Evolutionary conservation across 2,888 invertebrate genomes (phyloP).

Genomic region (Agapostemon virescens): DNA sequence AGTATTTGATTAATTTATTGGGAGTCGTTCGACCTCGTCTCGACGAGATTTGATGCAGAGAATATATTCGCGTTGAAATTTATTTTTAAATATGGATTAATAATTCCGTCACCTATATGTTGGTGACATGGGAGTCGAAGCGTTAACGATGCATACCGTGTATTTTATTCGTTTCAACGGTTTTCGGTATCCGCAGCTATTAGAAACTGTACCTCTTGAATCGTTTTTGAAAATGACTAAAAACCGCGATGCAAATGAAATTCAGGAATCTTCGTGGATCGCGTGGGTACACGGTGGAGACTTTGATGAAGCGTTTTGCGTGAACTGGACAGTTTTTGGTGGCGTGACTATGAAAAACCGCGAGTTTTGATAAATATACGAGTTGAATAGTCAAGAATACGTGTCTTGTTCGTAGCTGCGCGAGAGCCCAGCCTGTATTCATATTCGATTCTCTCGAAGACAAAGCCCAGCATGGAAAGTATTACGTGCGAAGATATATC

Average conservation of each 20-base stretch:
- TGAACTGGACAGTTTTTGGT: not conserved
- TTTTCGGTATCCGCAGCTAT: too few relatives aligned
- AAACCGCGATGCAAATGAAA: not conserved
- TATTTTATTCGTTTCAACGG: too few relatives aligned
- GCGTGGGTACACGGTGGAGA: not conserved
- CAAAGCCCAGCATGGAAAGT: not conserved
- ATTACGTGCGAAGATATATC: constrained; percentile 7
- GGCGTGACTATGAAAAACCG: not conserved
- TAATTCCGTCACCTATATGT: too few relatives aligned
- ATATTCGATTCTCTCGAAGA: constrained; percentile 7
- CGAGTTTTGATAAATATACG: not conserved
- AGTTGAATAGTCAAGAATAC: not conserved
- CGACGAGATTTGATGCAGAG: too few relatives aligned
- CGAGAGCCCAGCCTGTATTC: not conserved
- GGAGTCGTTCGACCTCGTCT: too few relatives aligned
- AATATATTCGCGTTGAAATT: too few relatives aligned
- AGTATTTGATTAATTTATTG: too few relatives aligned
- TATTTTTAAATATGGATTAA: too few relatives aligned
- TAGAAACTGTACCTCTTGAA: too few relatives aligned
- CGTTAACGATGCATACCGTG: too few relatives aligned
- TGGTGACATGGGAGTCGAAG: too few relatives aligned
- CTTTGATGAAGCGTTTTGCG: not conserved
- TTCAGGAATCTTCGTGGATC: not conserved
- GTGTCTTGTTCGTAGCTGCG: not conserved
- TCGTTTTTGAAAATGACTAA: too few relatives aligned